Percentiles rank a stretch among this genome's conserved stretches.
Evolutionary conservation across 2,113 vertebrate genomes (phyloP).

Genomic region (Otolemur garnettii): DNA sequence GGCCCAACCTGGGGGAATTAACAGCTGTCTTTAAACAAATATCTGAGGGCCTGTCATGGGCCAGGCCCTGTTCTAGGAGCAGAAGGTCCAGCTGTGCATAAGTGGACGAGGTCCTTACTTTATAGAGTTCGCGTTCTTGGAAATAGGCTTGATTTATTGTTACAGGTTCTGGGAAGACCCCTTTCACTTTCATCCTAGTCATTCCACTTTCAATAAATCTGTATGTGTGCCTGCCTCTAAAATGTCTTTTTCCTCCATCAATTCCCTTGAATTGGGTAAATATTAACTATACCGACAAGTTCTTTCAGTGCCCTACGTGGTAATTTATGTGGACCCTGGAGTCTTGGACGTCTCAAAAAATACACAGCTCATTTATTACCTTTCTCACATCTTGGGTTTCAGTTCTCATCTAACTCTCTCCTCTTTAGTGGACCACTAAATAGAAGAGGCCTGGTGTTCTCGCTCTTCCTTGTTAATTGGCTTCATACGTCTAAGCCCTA

Average conservation of each 20-base stretch:
- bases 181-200: neutral
- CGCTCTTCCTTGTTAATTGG: neutral
- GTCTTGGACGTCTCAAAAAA: neutral
- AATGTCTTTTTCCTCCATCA: neutral
- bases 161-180: neutral
- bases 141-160: neutral
- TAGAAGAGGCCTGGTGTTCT: neutral
- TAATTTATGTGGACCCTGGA: neutral
- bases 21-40: neutral
- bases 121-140: neutral
- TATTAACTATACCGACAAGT: neutral
- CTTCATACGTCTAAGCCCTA: neutral
- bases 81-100: neutral
- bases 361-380: neutral
- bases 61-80: neutral
- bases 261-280: neutral
- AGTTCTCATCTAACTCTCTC: neutral
- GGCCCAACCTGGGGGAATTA: neutral
- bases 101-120: neutral
- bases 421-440: neutral
- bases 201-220: neutral
- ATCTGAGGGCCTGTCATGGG: neutral
- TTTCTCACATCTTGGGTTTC: neutral
- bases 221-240: neutral
- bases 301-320: constrained; percentile 13